These are phyloP conservation scores for Pterocles gutturalis DNA, from an alignment of 2,113 vertebrate species.

Conservation along the genomic window DNA sequence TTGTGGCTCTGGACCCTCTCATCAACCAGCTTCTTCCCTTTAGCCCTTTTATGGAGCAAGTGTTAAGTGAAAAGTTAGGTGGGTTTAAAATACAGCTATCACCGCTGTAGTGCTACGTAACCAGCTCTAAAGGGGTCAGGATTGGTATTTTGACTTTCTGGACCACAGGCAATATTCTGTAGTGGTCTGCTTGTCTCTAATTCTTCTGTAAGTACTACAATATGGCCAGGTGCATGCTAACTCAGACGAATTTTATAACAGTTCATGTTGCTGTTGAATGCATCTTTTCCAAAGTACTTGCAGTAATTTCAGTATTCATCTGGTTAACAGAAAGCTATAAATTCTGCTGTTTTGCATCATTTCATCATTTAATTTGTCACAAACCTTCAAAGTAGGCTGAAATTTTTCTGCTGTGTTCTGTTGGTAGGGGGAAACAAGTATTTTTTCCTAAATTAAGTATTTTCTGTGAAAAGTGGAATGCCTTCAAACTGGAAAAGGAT, in stretches of 20 bases:
- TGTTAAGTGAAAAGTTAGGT: constrained; percentile 82
- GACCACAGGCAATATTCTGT: not conserved
- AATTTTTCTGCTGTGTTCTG: not conserved
- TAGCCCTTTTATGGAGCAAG: constrained; percentile 82
- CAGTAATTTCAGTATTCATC: not conserved
- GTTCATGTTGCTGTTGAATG: not conserved
- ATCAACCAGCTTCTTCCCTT: constrained; percentile 85
- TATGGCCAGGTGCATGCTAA: not conserved
- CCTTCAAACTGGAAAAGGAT: not conserved
- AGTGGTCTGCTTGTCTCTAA: not conserved
- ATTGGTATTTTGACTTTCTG: not conserved
- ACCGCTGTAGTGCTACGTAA: not conserved
- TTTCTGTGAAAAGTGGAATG: not conserved
- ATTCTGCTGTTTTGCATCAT: not conserved
- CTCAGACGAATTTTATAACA: not conserved
- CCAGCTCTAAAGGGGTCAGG: not conserved
- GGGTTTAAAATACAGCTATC: constrained; percentile 27
- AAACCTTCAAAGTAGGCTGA: not conserved
- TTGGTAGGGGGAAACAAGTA: not conserved
- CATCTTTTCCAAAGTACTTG: not conserved
- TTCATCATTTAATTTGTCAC: not conserved
- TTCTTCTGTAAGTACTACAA: not conserved
- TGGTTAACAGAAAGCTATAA: not conserved
- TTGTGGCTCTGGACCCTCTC: constrained; percentile 86
- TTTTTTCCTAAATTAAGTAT: not conserved